Percentiles rank a stretch among this genome's conserved stretches.
phyloP scores from a whole-genome alignment of 1,140 invertebrate species.

The Panulirus ornatus region DNA sequence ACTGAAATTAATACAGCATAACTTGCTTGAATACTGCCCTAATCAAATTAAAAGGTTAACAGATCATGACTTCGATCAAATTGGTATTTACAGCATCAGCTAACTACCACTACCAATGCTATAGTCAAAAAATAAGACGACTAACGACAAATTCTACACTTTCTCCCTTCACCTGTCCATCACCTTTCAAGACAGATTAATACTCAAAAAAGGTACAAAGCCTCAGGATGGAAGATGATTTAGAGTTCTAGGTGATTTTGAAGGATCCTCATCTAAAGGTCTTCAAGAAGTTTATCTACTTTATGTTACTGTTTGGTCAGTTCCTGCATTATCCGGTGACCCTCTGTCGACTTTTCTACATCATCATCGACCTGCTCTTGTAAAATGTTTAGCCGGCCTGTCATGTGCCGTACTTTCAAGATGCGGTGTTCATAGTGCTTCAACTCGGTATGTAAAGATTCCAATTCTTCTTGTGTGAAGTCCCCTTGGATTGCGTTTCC shows the following conservation, averaged over 20 bases:
- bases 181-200: too few species aligned
- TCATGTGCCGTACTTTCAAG: conserved; percentile 88
- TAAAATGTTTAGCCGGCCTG: conserved; percentile 77
- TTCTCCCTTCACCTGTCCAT: too few species aligned
- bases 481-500: conserved; percentile 88
- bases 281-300: conserved; percentile 91
- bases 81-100: too few species aligned
- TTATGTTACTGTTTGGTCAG: conserved; percentile 90
- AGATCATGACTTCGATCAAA: too few species aligned
- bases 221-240: too few species aligned
- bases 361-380: conserved; percentile 30
- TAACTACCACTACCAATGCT: too few species aligned
- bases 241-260: conserved; percentile 81
- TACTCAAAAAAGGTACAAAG: too few species aligned
- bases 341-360: conserved; percentile 78
- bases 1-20: too few species aligned
- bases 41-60: too few species aligned
- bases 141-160: too few species aligned
- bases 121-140: too few species aligned
- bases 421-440: conserved; percentile 92
- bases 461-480: conserved; percentile 89
- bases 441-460: conserved; percentile 90
- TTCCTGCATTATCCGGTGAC: conserved; percentile 83
- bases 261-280: conserved; percentile 88
- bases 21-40: too few species aligned